Evolutionary conservation across 2,797 vertebrate genomes (phyloP).

Genomic region (Pipistrellus pygmaeus): DNA sequence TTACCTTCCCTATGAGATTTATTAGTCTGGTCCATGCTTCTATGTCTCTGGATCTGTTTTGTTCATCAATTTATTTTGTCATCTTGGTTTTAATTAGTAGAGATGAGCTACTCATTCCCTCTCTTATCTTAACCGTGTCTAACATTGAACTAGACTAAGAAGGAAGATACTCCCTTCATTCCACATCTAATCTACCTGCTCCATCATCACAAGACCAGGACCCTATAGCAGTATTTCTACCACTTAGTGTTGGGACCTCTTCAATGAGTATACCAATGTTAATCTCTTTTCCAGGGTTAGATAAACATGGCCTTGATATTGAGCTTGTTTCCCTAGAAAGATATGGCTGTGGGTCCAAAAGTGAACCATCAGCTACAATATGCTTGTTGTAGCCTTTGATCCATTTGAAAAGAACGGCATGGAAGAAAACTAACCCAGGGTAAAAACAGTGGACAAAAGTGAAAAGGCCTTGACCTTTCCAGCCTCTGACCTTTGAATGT

Average conservation of each 20-base stretch:
- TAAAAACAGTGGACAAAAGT: neutral
- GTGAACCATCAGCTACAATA: neutral
- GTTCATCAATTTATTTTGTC: neutral
- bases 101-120: neutral
- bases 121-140: neutral
- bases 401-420: neutral
- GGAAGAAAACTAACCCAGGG: neutral
- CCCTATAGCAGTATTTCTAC: neutral
- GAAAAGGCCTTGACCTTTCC: neutral
- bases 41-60: too few relatives aligned
- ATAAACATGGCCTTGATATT: neutral
- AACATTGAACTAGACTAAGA: neutral
- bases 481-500: neutral
- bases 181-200: neutral
- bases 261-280: neutral
- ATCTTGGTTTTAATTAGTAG: neutral
- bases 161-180: neutral
- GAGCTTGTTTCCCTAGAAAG: neutral
- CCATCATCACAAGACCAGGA: neutral
- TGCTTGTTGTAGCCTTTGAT: neutral
- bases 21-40: too few relatives aligned
- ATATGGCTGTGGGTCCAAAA: neutral
- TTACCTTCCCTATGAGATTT: too few relatives aligned
- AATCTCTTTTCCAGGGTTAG: neutral
- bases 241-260: neutral